Base-by-base conservation (phyloP, 92 coral and sea anemone species). In the Meandrina meandrites region DNA sequence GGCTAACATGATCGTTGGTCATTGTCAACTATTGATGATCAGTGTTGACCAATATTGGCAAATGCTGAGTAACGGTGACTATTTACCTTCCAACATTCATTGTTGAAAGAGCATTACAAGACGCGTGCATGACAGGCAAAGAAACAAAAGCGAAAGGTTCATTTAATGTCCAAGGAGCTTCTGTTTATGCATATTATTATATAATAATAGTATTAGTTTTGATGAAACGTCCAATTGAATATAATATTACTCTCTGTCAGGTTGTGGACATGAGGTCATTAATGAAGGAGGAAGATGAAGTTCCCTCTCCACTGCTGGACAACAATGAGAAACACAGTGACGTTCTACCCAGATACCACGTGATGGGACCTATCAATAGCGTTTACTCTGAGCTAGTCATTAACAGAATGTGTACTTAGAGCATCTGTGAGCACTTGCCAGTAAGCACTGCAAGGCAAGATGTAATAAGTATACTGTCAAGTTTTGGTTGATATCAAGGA, bases 291-390 rank as follows among this genome's bases (percentile, higher is more conserved):
- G 75, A 81, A 27, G 89, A 79, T 32, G 94, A 87, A 32, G 81
- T 82, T 2, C 85, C 89, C 30, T 86, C 89, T 0, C 81, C 81
- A 53, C 40, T 87, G 21, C 82, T 89, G 79, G 88, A 92, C 16
- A 73, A 71, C 17, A 15, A 34, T 35, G 53, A 76, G 12, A 53
- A 60, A 53, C 40, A 66, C 9, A 68, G 57, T 19, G 86, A 82
- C 50, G 12, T 42, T 48, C 83, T 84, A 1, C 89, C 98, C 48
- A 76, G 94, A 53, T 94, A 91, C 73, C 98, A 94, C 92, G 98
- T 94, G 80, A 91, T 87, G 37, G 98, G 98, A 24, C 89, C 93
- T 7, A 94, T 94, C 64, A 94, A 94, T 81, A 87, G 90, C 28
- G 88, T 92, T 37, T 94, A 94, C 80, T 87, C 98, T 24, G 98